These are phyloP conservation scores for Siniperca obscura DNA, from an alignment of 2,797 vertebrate species.

Conservation along the genomic window DNA sequence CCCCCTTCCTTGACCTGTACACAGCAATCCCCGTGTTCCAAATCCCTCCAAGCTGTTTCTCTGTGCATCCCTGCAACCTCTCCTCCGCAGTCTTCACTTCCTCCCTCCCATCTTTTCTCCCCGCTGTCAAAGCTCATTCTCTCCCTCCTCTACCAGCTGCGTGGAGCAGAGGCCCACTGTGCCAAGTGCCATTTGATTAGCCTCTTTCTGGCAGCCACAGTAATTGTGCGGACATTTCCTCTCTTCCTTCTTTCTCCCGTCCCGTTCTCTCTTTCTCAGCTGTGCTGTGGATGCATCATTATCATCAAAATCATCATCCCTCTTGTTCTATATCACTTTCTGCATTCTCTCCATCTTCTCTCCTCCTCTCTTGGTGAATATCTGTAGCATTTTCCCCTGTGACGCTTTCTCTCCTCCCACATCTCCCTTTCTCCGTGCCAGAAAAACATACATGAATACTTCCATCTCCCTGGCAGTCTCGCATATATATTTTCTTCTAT, in stretches of 20 bases:
- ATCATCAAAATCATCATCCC: slow-evolving; percentile 37
- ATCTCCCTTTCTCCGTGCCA: slow-evolving; percentile 5
- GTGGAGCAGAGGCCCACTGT: slow-evolving; percentile 67
- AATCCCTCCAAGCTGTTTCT: slow-evolving; percentile 42
- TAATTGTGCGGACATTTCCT: slow-evolving; percentile 75
- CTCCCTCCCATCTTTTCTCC: slow-evolving; percentile 55
- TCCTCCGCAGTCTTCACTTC: slow-evolving; percentile 35
- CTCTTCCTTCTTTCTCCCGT: slow-evolving; percentile 31
- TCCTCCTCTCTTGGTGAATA: not conserved
- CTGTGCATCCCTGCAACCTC: slow-evolving; percentile 45
- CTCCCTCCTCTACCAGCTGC: slow-evolving; percentile 77
- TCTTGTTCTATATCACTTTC: slow-evolving; percentile 19
- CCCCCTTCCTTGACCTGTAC: not conserved
- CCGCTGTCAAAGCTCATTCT: slow-evolving; percentile 72
- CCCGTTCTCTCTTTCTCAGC: slow-evolving; percentile 57
- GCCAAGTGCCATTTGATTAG: slow-evolving; percentile 82
- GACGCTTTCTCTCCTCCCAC: slow-evolving; percentile 29
- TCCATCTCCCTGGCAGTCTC: slow-evolving; percentile 10
- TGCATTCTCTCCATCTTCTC: slow-evolving; percentile 22
- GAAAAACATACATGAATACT: slow-evolving; percentile 27
- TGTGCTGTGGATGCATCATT: slow-evolving; percentile 51
- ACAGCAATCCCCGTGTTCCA: slow-evolving; percentile 17
- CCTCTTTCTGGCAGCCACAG: slow-evolving; percentile 71
- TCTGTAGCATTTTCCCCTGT: not conserved
- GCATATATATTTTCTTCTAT: slow-evolving; percentile 2